phyloP scores from a whole-genome alignment of 2,113 vertebrate species.

The Chamaetylas fuelleborni region DNA sequence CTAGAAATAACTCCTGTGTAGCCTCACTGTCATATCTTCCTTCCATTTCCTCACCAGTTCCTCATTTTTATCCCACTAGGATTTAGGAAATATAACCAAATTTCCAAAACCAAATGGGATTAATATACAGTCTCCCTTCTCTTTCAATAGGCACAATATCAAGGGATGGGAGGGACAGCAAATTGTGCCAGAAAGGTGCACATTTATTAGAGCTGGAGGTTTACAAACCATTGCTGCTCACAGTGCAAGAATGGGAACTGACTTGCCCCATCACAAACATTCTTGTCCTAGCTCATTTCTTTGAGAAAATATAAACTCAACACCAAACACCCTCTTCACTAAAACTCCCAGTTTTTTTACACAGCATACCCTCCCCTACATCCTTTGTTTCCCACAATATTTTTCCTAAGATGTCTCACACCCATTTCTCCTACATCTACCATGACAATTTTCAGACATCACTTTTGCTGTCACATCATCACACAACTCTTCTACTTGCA shows the following conservation, averaged over 20 bases:
- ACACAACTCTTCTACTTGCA: not conserved
- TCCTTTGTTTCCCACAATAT: not conserved
- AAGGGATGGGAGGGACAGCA: not conserved
- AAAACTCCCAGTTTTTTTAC: not conserved
- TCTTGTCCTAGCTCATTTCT: not conserved
- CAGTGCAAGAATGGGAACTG: rapidly evolving
- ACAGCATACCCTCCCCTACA: not conserved
- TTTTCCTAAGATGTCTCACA: not conserved
- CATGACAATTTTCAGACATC: not conserved
- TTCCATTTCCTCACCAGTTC: not conserved
- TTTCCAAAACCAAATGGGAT: not conserved
- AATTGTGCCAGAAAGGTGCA: not conserved
- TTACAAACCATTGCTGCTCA: not conserved
- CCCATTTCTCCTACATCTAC: not conserved
- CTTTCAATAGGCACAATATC: not conserved
- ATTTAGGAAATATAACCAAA: not conserved
- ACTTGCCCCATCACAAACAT: not conserved
- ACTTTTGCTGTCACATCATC: not conserved
- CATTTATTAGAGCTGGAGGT: not conserved
- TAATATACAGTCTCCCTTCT: not conserved
- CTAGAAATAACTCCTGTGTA: not conserved
- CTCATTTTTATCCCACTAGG: not conserved
- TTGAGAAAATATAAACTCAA: not conserved
- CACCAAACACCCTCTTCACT: not conserved
- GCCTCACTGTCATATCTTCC: not conserved